Percentiles rank a stretch among this genome's conserved stretches.
Conservation (phyloP, 2,113 vertebrate genomes). For the Nannospalax galili region DNA sequence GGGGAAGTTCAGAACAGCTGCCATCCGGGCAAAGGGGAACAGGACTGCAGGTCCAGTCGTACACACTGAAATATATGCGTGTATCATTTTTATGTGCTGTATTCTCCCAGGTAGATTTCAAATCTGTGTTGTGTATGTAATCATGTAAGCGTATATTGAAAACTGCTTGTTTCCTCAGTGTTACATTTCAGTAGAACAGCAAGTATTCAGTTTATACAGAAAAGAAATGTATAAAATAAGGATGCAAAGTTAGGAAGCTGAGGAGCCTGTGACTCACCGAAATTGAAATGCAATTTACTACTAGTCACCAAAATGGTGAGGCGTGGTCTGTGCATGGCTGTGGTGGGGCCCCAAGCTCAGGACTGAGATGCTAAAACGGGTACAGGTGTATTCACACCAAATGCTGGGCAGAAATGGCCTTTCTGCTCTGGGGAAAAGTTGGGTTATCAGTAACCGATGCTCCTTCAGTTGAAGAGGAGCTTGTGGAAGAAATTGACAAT, state of each 20-base stretch:
- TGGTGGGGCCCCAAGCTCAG: not conserved
- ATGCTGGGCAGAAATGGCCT: not conserved
- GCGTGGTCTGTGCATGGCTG: accelerated
- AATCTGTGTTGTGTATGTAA: not conserved
- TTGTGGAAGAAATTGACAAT: not conserved
- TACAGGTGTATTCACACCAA: not conserved
- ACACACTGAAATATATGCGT: not conserved
- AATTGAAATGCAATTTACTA: not conserved
- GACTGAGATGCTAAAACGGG: not conserved
- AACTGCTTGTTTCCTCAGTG: not conserved
- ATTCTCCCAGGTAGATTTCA: not conserved
- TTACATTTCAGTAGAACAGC: not conserved
- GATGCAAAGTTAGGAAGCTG: not conserved
- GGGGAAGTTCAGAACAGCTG: accelerated
- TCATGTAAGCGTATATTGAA: not conserved
- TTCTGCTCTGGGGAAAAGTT: not conserved
- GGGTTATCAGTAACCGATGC: too few species aligned
- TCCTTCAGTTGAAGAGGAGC: not conserved
- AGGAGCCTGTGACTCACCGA: not conserved
- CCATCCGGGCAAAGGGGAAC: not conserved
- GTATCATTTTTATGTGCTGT: not conserved
- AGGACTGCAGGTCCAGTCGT: not conserved
- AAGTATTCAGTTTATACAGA: not conserved
- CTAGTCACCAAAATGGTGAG: not conserved
- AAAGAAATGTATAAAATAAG: not conserved